Evolutionary conservation across 2,797 vertebrate genomes (phyloP).

Genomic region (Sebastes cheni): DNA sequence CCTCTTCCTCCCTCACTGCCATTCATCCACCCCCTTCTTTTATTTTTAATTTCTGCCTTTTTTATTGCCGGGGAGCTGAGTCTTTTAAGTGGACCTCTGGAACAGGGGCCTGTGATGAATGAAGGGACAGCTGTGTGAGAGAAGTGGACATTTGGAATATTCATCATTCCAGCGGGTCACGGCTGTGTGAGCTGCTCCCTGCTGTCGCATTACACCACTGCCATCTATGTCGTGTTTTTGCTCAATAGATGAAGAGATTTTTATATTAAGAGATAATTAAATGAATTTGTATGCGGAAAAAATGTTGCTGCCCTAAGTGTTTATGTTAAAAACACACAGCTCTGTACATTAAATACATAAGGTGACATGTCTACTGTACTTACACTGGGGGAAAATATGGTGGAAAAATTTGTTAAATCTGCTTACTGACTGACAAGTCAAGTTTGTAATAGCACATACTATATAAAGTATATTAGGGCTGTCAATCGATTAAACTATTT

Average conservation of each 20-base stretch:
- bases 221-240: constrained; percentile 21
- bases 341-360: background rate
- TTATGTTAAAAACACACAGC: background rate
- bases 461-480: background rate
- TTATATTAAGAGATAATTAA: background rate
- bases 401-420: background rate
- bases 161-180: constrained; percentile 67
- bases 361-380: background rate
- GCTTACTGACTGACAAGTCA: background rate
- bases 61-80: constrained; percentile 75
- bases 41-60: constrained; percentile 77
- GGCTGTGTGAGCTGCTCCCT: constrained; percentile 53
- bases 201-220: constrained; percentile 54
- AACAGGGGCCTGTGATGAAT: constrained; percentile 67
- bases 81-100: constrained; percentile 77
- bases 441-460: background rate
- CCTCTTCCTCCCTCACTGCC: constrained; percentile 61
- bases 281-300: background rate
- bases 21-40: constrained; percentile 68
- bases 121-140: constrained; percentile 80
- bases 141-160: constrained; percentile 79
- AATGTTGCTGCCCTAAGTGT: background rate
- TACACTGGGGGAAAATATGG: no score
- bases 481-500: no score
- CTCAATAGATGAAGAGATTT: background rate